Base-by-base conservation (phyloP, 1,140 invertebrate genomes). In the Oedothorax gibbosus region DNA sequence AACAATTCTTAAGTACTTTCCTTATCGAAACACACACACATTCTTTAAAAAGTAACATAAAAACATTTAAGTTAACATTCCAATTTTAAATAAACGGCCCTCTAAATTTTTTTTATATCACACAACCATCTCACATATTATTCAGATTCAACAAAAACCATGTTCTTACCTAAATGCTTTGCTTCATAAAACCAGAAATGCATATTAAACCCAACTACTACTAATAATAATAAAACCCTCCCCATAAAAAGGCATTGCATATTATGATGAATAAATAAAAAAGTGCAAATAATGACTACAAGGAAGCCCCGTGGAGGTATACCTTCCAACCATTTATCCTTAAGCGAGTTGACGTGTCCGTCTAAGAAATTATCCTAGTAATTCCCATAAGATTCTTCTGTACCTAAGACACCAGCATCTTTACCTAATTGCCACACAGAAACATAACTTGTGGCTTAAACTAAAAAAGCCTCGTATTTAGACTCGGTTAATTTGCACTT, bases 401-500 rank as follows among this genome's bases (percentile, higher is more conserved):
- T 35, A 35, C 35, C 35, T 35, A 35, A 35, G 5, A 35, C 35
- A 2, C 66, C 54, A 21, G 18, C 18, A 35, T 50, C 49, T 8
- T 20, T 56, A 57, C 15, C 54, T 81, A 81, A 81, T 81, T 81
- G 66, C 64, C 51, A 56, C 51, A 81, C 71, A 54, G 71, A 81
- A 81, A 81, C 78, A 81, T 81, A 81, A 81, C 66, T 71, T 79
- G 77, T 66, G 66, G 78, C 66, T 57, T 60, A 15, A 11, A 12
- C 12, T 6, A 71, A 71, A 79, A 77, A 81, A 79, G 68, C 7
- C 35, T 2, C 21, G 54, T 56, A 71, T 71, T 81, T 71, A 57
- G 69, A 35, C 56, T 21, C 35, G 21, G 78, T 81, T 81, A 69
- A 81, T 81, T 81, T 81, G 68, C 78, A 81, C 78, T 81, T 81